Base-by-base conservation (phyloP, 2,113 vertebrate species). In the Lepus europaeus region DNA sequence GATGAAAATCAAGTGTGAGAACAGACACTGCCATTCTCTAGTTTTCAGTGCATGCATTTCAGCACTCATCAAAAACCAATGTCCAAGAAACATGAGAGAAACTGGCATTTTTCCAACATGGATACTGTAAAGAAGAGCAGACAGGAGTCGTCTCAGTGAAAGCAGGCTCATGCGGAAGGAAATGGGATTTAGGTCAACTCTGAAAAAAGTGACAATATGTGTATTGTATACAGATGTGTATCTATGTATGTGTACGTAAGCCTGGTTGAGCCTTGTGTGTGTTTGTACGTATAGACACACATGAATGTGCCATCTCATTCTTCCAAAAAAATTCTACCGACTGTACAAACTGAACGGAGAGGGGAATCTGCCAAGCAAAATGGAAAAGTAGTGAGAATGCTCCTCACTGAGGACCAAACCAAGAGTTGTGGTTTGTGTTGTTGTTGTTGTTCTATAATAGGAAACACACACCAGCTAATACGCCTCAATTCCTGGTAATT, bases 1-100 rank as follows among this genome's bases (percentile, higher is more conserved):
- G 20, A 51, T 87, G 53, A 56, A 89, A 68, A 23, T 69, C 61
- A 76, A 87, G 6, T 31, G 6, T 49, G 53, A 68, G 45, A 90
- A 66, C 5, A 70, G 63, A 81, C 22, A 53, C 2, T 53, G 36
- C 20, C 56, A 6, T 84, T 91, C 51, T 78, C 13, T 14, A 45
- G 33, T 74, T 79, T 78, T 80, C 56, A 83, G 51, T 66, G 66
- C 53, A 61, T 14, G 7, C 61, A 68, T 93, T 94, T 89, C 61
- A 89, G 64, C 25, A 83, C 84, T 79, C 25, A 27, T 78, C 72
- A 91, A 83, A 95, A 70, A 9, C 51, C 39, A 83, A 68, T 27
- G 20, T 45, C 73, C 33, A 74, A 84, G 76, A 82, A 70, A 8
- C 16, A 3, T 29, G 39, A 66, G 87, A 61, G 53, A 93, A 84